Evolutionary conservation across 92 coral and sea anemone species (phyloP).

Genomic region (Nematostella vectensis): DNA sequence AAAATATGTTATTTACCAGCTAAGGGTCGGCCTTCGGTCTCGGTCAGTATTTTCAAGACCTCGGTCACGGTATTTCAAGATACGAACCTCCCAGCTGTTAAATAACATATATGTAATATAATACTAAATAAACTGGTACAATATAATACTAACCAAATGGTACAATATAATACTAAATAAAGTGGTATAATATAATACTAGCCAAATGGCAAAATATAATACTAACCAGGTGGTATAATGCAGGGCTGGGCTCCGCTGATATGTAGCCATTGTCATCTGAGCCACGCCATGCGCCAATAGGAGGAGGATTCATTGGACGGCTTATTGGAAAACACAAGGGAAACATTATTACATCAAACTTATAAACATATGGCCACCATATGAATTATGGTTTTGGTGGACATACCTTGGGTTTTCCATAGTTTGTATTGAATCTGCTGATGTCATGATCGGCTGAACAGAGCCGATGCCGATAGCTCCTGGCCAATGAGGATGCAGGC

Average conservation of each 20-base stretch:
- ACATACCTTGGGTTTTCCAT: conserved; percentile 82
- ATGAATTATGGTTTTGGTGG: too few species aligned
- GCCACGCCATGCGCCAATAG: conserved; percentile 80
- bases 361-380: neutral
- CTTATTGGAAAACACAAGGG: conserved; percentile 41
- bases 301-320: conserved; percentile 90
- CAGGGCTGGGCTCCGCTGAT: conserved; percentile 95
- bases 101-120: too few species aligned
- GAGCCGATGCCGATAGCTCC: conserved; percentile 59
- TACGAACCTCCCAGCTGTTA: too few species aligned
- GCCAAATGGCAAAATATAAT: neutral
- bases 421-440: conserved; percentile 69
- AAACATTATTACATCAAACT: neutral
- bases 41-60: too few species aligned
- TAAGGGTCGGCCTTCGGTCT: too few species aligned
- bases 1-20: too few species aligned
- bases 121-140: too few species aligned
- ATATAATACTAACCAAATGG: too few species aligned
- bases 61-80: too few species aligned
- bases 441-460: conserved; percentile 69
- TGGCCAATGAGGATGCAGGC: conserved; percentile 53
- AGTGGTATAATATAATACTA: too few species aligned
- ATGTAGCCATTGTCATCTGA: conserved; percentile 96
- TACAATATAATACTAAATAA: too few species aligned
- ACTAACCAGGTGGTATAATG: conserved; percentile 78